Evolutionary conservation across 2,888 invertebrate species (phyloP), one percentile per base, ranked within the genome.

Genomic region (Fragum fragum): DNA sequence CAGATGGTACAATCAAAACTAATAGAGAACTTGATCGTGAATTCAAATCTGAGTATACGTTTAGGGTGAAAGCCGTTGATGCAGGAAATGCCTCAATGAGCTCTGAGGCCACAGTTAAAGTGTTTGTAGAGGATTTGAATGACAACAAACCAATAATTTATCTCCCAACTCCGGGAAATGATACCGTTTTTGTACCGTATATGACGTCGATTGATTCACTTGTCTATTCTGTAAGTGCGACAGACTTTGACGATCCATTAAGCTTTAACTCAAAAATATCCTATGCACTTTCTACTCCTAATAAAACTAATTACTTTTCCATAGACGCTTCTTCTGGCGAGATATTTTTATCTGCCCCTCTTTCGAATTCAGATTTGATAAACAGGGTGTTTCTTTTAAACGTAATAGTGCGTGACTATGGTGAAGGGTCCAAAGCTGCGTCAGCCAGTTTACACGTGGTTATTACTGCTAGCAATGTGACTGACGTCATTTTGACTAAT

Each of bases 61-160:
- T 93, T 74, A 83, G 80, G 9, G 91, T 93, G 2, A 79, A 89
- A 23, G 93, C 91, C 2, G 88, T 80, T 16, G 93, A 93, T 73
- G 79, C 84, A 6, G 92, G 91, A 1, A 53, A 86, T 21, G 89
- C 89, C 0, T 52, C 85, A 9, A 68, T 86, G 73, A 89, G 87
- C 28, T 83, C 88, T 28, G 87, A 89, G 6, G 90, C 90, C 0
- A 84, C 79, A 1, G 91, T 92, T 1, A 88, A 85, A 5, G 85
- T 94, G 11, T 85, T 85, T 23, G 88, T 94, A 14, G 83, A 86
- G 5, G 93, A 93, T 74, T 87, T 88, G 32, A 93, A 94, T 68
- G 93, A 93, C 76, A 90, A 93, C 72, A 68, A 77, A 3, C 93
- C 93, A 0, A 78, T 87, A 11, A 91, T 94, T 53, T 66, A 84